Conservation (phyloP, 2,113 vertebrate species). For the Sminthopsis crassicaudata region DNA sequence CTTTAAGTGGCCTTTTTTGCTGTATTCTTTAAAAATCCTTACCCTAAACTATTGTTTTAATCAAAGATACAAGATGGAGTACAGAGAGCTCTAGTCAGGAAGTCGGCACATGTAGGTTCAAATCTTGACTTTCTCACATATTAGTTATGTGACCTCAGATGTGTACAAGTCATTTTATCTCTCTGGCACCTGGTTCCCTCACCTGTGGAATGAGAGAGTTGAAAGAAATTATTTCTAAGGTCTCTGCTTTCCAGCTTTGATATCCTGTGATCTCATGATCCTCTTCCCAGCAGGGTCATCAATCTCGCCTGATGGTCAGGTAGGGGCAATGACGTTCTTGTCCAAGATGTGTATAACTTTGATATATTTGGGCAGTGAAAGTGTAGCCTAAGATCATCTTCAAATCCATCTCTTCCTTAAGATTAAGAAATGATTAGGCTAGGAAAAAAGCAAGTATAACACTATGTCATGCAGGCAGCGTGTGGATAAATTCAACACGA, state of each 20-base stretch:
- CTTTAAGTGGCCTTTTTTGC: neutral
- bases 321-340: neutral
- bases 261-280: neutral
- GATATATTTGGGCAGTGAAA: neutral
- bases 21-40: neutral
- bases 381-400: neutral
- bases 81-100: neutral
- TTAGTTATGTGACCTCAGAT: neutral
- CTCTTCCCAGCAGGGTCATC: neutral
- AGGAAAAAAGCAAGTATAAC: neutral
- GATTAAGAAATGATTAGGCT: neutral
- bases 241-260: neutral
- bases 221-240: neutral
- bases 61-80: neutral
- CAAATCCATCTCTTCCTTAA: slow-evolving; percentile 5
- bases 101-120: neutral
- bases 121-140: neutral
- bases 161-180: neutral
- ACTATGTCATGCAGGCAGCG: neutral
- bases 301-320: neutral
- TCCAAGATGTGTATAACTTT: neutral
- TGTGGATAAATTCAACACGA: neutral
- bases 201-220: neutral
- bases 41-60: neutral
- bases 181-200: neutral